Conservation (phyloP, 2,113 vertebrate species). For the Crotalus helleri region DNA sequence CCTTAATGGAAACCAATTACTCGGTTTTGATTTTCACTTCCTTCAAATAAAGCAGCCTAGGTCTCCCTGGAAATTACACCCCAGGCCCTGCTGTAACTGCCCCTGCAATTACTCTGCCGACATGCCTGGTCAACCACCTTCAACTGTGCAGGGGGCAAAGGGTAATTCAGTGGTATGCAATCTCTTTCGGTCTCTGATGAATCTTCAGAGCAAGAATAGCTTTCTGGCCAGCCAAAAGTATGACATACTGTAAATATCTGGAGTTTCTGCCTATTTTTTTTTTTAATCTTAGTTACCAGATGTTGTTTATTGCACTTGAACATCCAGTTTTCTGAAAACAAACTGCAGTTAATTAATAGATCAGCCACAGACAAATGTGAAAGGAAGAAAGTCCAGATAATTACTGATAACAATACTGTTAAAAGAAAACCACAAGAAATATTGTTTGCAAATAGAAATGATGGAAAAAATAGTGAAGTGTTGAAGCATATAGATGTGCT, state of each 20-base stretch:
- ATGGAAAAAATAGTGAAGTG: background rate
- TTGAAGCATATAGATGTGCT: background rate
- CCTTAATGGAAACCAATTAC: slow-evolving; percentile 58
- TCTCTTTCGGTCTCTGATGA: background rate
- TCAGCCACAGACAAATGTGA: background rate
- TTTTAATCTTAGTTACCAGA: background rate
- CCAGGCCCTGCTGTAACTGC: background rate
- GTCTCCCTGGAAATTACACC: slow-evolving; percentile 38
- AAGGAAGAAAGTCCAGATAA: background rate
- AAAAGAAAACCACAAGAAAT: background rate
- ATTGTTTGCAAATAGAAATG: background rate
- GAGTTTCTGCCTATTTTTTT: background rate
- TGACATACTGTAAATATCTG: background rate
- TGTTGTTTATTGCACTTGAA: background rate
- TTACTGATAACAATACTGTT: background rate
- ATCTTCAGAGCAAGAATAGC: slow-evolving; percentile 30
- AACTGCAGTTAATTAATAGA: background rate
- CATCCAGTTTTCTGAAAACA: background rate
- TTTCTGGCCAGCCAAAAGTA: background rate
- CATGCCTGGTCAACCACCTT: slow-evolving; percentile 2
- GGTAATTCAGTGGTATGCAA: background rate
- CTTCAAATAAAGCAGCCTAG: background rate
- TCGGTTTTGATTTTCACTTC: slow-evolving; percentile 22
- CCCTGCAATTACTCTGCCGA: background rate
- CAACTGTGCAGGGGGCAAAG: background rate